These are phyloP conservation scores for Aramus guarauna DNA, from an alignment of 2,113 vertebrate species.

Conservation along the genomic window DNA sequence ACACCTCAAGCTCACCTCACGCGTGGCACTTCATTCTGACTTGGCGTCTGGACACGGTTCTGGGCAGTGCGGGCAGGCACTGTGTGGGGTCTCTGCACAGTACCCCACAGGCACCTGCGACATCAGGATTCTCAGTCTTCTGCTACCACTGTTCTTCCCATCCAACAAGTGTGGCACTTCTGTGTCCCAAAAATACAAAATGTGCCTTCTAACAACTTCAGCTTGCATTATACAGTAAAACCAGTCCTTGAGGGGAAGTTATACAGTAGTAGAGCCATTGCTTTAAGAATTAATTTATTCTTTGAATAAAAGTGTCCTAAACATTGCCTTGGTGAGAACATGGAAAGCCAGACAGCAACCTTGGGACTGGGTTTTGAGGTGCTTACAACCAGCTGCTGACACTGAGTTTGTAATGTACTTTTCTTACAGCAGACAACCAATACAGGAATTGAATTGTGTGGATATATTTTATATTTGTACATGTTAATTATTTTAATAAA, in stretches of 20 bases:
- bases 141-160: no score
- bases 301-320: background rate
- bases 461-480: background rate
- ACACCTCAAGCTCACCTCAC: background rate
- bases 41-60: accelerated
- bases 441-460: background rate
- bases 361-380: background rate
- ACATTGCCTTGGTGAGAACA: background rate
- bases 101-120: no score
- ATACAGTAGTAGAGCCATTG: background rate
- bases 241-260: background rate
- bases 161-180: accelerated
- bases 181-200: background rate
- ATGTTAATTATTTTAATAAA: background rate
- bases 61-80: no score
- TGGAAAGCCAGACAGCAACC: background rate
- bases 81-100: background rate
- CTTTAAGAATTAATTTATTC: background rate
- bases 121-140: accelerated
- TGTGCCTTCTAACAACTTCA: background rate
- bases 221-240: background rate
- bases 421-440: background rate
- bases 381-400: background rate
- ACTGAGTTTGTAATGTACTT: background rate
- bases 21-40: accelerated